Conservation (phyloP, 2,888 invertebrate species). For the Ophion slaviceki region DNA sequence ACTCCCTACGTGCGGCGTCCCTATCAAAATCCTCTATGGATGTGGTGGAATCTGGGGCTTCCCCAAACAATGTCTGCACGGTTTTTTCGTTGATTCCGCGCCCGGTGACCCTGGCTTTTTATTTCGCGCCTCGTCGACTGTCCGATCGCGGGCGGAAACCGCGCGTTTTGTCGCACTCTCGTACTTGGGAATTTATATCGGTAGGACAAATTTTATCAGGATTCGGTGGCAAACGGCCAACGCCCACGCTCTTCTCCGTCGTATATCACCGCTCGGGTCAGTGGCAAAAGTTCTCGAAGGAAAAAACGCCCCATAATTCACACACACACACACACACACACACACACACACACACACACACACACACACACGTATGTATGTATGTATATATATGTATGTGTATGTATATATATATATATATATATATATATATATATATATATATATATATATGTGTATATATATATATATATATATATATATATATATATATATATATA, state of each 20-base stretch:
- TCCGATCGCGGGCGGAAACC: conserved; percentile 28
- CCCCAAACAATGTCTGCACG: too few species aligned
- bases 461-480: too few species aligned
- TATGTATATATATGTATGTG: too few species aligned
- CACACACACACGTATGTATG: too few species aligned
- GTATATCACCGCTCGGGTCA: conserved; percentile 78
- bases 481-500: too few species aligned
- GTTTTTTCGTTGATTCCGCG: neutral
- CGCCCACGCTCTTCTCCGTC: conserved; percentile 77
- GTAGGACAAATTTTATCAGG: conserved; percentile 83
- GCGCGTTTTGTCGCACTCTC: conserved; percentile 70
- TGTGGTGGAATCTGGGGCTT: too few species aligned
- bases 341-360: too few species aligned
- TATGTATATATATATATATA: too few species aligned
- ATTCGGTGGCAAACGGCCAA: conserved; percentile 82
- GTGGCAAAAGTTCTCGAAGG: conserved; percentile 40
- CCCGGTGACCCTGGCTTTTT: conserved; percentile 5
- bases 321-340: neutral
- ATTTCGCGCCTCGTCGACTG: conserved; percentile 14
- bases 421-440: too few species aligned
- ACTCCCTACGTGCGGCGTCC: too few species aligned
- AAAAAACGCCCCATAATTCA: neutral
- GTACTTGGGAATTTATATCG: conserved; percentile 82
- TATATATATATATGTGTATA: too few species aligned
- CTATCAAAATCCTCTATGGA: too few species aligned